Conservation (phyloP, 64 coral and sea anemone genomes). For the Acropora yongei region DNA sequence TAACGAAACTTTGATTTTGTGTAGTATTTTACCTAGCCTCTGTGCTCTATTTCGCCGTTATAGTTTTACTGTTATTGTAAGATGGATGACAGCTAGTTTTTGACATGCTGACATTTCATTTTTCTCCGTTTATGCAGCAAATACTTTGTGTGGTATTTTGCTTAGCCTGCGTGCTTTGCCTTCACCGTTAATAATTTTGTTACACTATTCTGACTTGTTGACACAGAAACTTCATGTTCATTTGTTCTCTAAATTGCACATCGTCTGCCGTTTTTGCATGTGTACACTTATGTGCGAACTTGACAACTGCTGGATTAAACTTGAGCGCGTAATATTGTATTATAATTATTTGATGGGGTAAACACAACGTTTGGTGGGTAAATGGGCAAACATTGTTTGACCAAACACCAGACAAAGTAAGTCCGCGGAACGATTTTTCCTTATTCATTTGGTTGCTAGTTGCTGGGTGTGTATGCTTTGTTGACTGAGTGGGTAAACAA, state of each 20-base stretch:
- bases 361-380: neutral
- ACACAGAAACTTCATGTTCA: neutral
- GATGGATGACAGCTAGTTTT: slow-evolving; percentile 3
- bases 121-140: slow-evolving; percentile 15
- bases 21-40: slow-evolving; percentile 2
- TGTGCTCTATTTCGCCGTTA: neutral
- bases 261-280: slow-evolving; percentile 6
- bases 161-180: slow-evolving; percentile 14
- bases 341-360: slow-evolving; percentile 15
- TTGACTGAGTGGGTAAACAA: too few species aligned
- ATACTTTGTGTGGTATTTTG: neutral
- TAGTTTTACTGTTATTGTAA: slow-evolving; percentile 28
- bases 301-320: neutral
- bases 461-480: neutral
- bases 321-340: neutral
- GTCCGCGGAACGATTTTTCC: neutral
- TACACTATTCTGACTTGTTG: neutral
- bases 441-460: neutral
- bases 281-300: slow-evolving; percentile 11
- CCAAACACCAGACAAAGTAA: neutral
- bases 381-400: neutral
- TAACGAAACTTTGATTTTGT: slow-evolving; percentile 30
- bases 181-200: slow-evolving; percentile 11
- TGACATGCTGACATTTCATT: neutral
- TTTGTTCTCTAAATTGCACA: slow-evolving; percentile 9